Evolutionary conservation across 2,797 vertebrate genomes (phyloP).

Genomic region (Sarcophilus harrisii): DNA sequence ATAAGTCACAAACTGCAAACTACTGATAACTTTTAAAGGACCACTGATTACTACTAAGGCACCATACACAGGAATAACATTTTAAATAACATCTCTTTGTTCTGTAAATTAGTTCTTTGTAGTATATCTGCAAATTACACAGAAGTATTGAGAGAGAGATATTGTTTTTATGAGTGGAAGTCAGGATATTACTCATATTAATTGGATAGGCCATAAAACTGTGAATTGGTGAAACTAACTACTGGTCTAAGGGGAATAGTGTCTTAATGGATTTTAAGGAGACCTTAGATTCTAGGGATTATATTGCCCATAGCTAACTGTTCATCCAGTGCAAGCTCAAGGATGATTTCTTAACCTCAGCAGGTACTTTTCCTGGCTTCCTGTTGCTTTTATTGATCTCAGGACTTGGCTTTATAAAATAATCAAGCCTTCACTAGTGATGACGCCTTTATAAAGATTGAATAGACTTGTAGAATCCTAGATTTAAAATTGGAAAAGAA

Average conservation of each 20-base stretch:
- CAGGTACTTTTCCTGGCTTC: neutral
- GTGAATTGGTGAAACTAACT: slow-evolving; percentile 76
- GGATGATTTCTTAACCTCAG: slow-evolving; percentile 49
- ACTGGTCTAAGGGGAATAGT: slow-evolving; percentile 64
- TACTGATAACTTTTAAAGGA: slow-evolving; percentile 54
- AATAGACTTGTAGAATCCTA: slow-evolving; percentile 1
- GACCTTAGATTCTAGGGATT: slow-evolving; percentile 71
- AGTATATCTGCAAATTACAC: slow-evolving; percentile 71
- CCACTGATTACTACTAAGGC: slow-evolving; percentile 10
- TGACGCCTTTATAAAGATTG: neutral
- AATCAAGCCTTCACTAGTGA: neutral
- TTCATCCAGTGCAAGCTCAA: slow-evolving; percentile 47
- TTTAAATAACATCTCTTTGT: slow-evolving; percentile 43
- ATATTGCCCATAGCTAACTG: slow-evolving; percentile 64
- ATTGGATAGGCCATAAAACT: slow-evolving; percentile 76
- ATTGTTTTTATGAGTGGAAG: slow-evolving; percentile 75
- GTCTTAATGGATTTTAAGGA: slow-evolving; percentile 73
- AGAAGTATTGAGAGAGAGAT: slow-evolving; percentile 64
- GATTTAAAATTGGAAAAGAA: neutral
- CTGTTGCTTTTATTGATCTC: neutral
- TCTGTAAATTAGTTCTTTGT: slow-evolving; percentile 75
- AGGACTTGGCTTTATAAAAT: neutral
- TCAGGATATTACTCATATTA: slow-evolving; percentile 79
- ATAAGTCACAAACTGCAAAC: slow-evolving; percentile 36
- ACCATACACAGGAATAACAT: slow-evolving; percentile 33